Base-by-base conservation (phyloP, 2,113 vertebrate genomes). In the Ancistrus triradiatus region DNA sequence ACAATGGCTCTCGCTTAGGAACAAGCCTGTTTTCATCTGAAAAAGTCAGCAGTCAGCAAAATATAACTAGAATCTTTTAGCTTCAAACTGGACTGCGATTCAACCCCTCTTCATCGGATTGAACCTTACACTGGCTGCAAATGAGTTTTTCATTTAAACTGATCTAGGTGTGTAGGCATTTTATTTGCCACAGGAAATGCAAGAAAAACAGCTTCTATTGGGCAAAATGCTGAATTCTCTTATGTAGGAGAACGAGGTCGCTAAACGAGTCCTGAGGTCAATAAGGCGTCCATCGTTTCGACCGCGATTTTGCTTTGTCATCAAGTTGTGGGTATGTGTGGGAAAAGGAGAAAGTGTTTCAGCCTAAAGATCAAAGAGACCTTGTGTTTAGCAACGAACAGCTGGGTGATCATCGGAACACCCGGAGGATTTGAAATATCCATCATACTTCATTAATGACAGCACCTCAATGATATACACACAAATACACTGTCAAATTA, bases 401-500 rank as follows among this genome's bases (percentile, higher is more conserved):
- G 22, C 58, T 71, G 69, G 67, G 53, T 68, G 65, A 73, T 68
- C 65, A 68, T 68, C 31, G 42, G 31, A 48, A 64, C 53, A 64
- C 48, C 59, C 61, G 7, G 55, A 68, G 47, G 59, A 60, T 59
- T 52, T 28, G 48, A 68, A 73, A 73, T 72, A 82, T 86, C 81
- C 77, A 83, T 86, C 83, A 82, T 59, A 79, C 76, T 80, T 83
- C 77, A 73, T 86, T 85, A 85, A 84, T 77, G 83, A 77, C 74
- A 73, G 73, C 77, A 78, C 75, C 71, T 74, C 65, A 68, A 67
- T 68, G 63, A 67, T 57, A 65, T 53, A 15, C 63, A 64, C 57
- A 37, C 64, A 51, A 47, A 64, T 44, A 73, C 64, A 55, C 77
- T 74, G 75, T 67, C 80, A 80, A 62, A 67, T 55, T 70, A 79